Conservation (phyloP, 2,113 vertebrate species). For the Otocyon megalotis region DNA sequence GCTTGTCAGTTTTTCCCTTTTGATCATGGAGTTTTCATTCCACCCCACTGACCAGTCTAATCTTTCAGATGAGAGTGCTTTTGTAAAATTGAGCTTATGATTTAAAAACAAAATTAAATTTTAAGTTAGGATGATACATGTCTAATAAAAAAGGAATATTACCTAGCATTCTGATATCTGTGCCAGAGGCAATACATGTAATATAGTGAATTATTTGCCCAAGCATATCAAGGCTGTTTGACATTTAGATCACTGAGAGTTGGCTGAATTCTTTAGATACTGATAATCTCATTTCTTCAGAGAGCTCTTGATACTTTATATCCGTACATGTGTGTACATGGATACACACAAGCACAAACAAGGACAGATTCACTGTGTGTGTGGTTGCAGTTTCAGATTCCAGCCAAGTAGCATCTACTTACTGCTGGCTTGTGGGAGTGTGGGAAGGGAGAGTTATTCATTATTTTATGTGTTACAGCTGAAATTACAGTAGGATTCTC, state of each 20-base stretch:
- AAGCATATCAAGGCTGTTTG: conserved; percentile 8
- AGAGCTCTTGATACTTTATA: conserved; percentile 19
- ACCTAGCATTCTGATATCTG: conserved; percentile 4
- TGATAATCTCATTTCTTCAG: conserved; percentile 19
- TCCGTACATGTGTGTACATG: background rate
- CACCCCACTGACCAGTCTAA: background rate
- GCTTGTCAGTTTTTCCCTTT: conserved; percentile 42
- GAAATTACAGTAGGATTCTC: conserved; percentile 43
- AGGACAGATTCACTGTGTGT: background rate
- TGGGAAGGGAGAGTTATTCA: background rate
- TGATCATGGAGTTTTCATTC: conserved; percentile 38
- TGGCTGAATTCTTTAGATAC: conserved; percentile 51
- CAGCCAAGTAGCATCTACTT: background rate
- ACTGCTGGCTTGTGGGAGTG: background rate
- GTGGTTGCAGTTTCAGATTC: conserved; percentile 26
- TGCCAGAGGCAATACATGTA: background rate
- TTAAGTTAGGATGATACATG: background rate
- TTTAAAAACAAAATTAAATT: conserved; percentile 61
- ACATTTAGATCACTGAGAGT: conserved; percentile 23
- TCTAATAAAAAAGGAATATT: conserved; percentile 36
- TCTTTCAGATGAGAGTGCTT: conserved; percentile 49
- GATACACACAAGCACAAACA: background rate
- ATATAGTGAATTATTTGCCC: background rate
- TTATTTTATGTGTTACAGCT: conserved; percentile 33
- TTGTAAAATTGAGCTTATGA: conserved; percentile 49